Percentiles rank a stretch among this genome's conserved stretches.
phyloP scores from a whole-genome alignment of 2,797 vertebrate genomes.

The Molossus molossus region DNA sequence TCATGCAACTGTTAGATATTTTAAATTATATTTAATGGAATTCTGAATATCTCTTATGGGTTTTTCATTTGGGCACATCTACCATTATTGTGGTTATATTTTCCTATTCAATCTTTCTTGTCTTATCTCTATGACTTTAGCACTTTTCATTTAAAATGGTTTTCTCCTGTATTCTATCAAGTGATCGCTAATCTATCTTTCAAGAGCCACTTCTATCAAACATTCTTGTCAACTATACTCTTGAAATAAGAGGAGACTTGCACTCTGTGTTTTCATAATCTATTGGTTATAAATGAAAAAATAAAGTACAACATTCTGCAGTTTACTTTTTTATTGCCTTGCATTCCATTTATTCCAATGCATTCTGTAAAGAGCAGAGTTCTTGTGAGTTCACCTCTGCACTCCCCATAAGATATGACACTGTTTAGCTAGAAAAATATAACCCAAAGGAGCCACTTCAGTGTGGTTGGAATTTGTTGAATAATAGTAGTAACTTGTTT shows the following conservation, averaged over 20 bases:
- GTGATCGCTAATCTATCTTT: not conserved
- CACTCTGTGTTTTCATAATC: not conserved
- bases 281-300: not conserved
- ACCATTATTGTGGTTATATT: not conserved
- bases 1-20: not conserved
- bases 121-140: not conserved
- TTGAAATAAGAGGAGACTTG: not conserved
- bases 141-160: not conserved
- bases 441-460: not conserved
- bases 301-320: not conserved
- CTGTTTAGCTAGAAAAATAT: not conserved
- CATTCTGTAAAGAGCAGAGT: not conserved
- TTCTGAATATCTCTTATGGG: not conserved
- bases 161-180: not conserved
- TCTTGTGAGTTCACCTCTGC: not conserved
- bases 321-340: not conserved
- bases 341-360: not conserved
- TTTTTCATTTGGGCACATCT: not conserved
- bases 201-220: not conserved
- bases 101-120: not conserved
- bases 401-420: not conserved
- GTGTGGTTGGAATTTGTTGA: not conserved
- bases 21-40: slow-evolving; percentile 12
- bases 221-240: not conserved
- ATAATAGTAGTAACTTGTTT: not conserved